phyloP scores from a whole-genome alignment of 2,888 invertebrate genomes.

The Laspeyria flexula region DNA sequence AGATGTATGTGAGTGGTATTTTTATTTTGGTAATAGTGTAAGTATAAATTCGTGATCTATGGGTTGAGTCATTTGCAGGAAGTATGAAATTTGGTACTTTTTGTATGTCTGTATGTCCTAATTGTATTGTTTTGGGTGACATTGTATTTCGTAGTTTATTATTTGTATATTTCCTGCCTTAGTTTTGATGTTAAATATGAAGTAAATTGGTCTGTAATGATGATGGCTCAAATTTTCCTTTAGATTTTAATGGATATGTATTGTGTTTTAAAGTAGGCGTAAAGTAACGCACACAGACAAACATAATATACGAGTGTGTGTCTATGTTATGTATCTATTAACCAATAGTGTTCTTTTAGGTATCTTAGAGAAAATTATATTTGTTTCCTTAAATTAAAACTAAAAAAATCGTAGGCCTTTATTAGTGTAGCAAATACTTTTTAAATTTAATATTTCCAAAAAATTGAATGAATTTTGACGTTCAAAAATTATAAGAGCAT shows the following conservation, averaged over 20 bases:
- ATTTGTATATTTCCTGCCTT: constrained; percentile 45
- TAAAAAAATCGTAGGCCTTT: not conserved
- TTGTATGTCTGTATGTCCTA: constrained; percentile 46
- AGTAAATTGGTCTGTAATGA: constrained; percentile 28
- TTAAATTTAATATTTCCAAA: not conserved
- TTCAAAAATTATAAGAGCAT: no score
- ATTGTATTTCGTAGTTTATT: constrained; percentile 49
- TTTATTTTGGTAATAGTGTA: constrained; percentile 44
- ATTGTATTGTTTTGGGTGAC: constrained; percentile 56
- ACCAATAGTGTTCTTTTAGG: not conserved
- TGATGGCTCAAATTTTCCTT: constrained; percentile 32
- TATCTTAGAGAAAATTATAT: no score
- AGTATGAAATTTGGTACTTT: constrained; percentile 58
- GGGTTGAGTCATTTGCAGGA: constrained; percentile 64
- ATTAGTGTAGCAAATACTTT: constrained; percentile 1
- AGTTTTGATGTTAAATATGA: constrained; percentile 16
- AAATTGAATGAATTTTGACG: no score
- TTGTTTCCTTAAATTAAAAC: not conserved
- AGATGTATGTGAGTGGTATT: constrained; percentile 4
- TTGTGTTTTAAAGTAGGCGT: not conserved
- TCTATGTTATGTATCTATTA: not conserved
- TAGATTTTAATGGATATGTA: constrained; percentile 19
- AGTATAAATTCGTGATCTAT: constrained; percentile 69
- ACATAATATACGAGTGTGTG: no score
- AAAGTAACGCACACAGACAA: not conserved